These are phyloP conservation scores for Lates calcarifer DNA, from an alignment of 2,113 vertebrate genomes.

Conservation along the genomic window DNA sequence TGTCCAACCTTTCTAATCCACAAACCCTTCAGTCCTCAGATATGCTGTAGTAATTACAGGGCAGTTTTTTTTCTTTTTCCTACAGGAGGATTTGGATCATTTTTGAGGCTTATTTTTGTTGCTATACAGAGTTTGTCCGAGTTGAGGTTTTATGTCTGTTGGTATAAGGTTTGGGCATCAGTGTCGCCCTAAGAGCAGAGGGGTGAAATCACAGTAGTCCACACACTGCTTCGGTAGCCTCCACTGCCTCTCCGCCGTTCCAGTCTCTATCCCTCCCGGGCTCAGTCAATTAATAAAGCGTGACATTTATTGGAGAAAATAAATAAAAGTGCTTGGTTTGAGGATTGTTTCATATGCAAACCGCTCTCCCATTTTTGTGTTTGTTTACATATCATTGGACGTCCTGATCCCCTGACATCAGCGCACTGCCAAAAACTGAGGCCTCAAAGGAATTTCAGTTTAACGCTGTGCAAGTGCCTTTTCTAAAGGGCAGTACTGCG, in stretches of 20 bases:
- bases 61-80: slow-evolving; percentile 24
- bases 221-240: slow-evolving; percentile 7
- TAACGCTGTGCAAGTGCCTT: slow-evolving; percentile 62
- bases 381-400: slow-evolving; percentile 69
- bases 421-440: slow-evolving; percentile 45
- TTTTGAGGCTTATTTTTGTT: slow-evolving; percentile 21
- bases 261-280: slow-evolving; percentile 40
- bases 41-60: slow-evolving; percentile 45
- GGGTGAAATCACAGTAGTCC: slow-evolving; percentile 35
- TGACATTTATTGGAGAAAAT: slow-evolving; percentile 67
- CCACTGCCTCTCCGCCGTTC: slow-evolving; percentile 5
- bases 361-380: slow-evolving; percentile 45
- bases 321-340: slow-evolving; percentile 46
- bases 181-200: slow-evolving; percentile 15
- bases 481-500: slow-evolving; percentile 75
- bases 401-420: slow-evolving; percentile 39
- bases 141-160: slow-evolving; percentile 25
- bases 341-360: slow-evolving; percentile 56
- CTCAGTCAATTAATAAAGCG: slow-evolving; percentile 67
- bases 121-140: slow-evolving; percentile 18
- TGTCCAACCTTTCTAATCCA: slow-evolving; percentile 59
- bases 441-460: slow-evolving; percentile 63
- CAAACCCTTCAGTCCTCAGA: slow-evolving; percentile 45
- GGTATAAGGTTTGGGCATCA: slow-evolving; percentile 34
- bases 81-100: slow-evolving; percentile 43